These are phyloP conservation scores for Dasypus novemcinctus DNA, from an alignment of 2,113 vertebrate species.

Conservation along the genomic window DNA sequence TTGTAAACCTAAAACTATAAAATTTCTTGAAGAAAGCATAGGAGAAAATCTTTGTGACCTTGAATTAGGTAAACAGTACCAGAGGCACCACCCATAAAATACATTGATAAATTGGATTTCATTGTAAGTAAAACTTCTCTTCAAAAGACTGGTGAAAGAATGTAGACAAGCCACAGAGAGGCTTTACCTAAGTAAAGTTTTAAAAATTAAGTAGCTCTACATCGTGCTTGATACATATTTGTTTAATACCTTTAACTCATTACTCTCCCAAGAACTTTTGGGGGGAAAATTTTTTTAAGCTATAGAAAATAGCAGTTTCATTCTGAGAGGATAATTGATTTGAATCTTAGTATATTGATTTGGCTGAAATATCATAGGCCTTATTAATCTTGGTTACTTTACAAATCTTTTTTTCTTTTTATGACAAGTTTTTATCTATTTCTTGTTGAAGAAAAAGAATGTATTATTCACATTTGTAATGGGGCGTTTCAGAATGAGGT, in stretches of 20 bases:
- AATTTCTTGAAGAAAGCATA: neutral
- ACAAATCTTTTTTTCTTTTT: neutral
- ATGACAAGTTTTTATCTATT: neutral
- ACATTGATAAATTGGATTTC: neutral
- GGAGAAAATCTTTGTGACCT: neutral
- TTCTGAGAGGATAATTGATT: neutral
- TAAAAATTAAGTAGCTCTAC: neutral
- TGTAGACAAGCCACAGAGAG: neutral
- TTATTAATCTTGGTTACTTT: neutral
- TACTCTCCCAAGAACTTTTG: neutral
- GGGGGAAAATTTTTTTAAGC: neutral
- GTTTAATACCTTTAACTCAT: neutral
- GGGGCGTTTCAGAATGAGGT: neutral
- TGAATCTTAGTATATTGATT: neutral
- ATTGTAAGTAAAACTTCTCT: constrained; percentile 7
- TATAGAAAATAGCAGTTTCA: neutral
- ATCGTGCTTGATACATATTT: neutral
- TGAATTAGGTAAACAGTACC: neutral
- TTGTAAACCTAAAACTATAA: neutral
- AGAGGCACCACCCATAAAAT: neutral
- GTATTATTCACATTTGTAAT: neutral
- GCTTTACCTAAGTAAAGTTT: constrained; percentile 16
- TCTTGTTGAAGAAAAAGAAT: neutral
- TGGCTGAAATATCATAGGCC: neutral
- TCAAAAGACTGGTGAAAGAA: neutral